Evolutionary conservation across 2,888 invertebrate genomes (phyloP), one percentile per base, ranked within the genome.

Genomic region (Parnassius mnemosyne): DNA sequence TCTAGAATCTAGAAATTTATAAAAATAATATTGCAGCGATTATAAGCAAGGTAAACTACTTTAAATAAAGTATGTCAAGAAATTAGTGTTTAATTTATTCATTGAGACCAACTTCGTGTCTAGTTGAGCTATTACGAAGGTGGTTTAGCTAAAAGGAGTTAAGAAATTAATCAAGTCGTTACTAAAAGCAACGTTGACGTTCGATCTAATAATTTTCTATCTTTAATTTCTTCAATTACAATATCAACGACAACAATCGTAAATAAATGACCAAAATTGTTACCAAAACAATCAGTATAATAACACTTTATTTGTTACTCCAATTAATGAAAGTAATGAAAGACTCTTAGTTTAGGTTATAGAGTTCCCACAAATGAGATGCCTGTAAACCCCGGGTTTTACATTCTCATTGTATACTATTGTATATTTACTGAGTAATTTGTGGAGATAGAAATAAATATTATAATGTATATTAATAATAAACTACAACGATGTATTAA

Each of bases 31-130:
- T 79, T 80, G 75, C 75, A 69, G 75, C 81, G 83, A 85, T 84
- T 83, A 87, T 82, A 75, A 69, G 77, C 87, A 87, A 89, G 89
- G 89, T 80, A 80, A 88, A 83, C 89, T 78, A 76, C 81, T 80
- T 77, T 70, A 73, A 78, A 84, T 81, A 79, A 87, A 88, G 83
- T 89, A 79, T 89, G 87, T 86, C 87, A 88, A 89, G 86, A 89
- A 84, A 88, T 89, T 87, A 83, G 80, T 82, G 77, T 84, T 84
- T 88, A 89, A 89, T 89, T 85, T 89, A 89, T 89, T 89, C 89
- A 88, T 88, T 85, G 83, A 77, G 74, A 77, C 76, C 75, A 72
- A 78, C 77, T 83, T 83, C 86, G 82, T 84, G 83, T 83, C 84
- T 84, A 77, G 83, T 83, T 87, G 77, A 77, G 80, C 81, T 83